A percentile compares a stretch with the other conserved stretches of the same genome.
phyloP scores from a whole-genome alignment of 2,797 vertebrate species.

The Rhyacichthys aspro region DNA sequence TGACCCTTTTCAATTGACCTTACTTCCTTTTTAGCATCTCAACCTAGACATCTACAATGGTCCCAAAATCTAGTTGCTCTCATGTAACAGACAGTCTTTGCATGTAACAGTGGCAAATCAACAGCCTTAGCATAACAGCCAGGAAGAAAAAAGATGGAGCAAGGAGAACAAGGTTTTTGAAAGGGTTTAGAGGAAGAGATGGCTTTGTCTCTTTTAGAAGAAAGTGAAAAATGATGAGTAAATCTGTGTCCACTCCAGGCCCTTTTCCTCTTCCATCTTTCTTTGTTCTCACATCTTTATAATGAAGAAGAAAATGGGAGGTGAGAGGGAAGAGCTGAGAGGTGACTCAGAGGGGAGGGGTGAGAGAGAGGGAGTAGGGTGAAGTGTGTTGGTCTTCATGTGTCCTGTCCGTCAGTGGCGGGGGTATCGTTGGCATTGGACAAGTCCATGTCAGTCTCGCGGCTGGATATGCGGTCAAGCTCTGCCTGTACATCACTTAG shows the following conservation, averaged over 20 bases:
- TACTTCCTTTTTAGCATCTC: conserved; percentile 24
- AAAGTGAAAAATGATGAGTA: conserved; percentile 37
- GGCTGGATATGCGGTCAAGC: conserved; percentile 95
- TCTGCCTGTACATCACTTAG: conserved; percentile 98
- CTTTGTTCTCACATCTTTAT: conserved; percentile 37
- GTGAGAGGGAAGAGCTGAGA: conserved; percentile 40
- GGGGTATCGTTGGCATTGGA: conserved; percentile 81
- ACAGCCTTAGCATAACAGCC: conserved; percentile 56
- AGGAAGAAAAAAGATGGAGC: conserved; percentile 32
- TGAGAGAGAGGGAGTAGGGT: conserved; percentile 21
- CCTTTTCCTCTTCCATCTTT: conserved; percentile 33
- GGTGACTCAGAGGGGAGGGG: conserved; percentile 36
- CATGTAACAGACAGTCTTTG: conserved; percentile 63
- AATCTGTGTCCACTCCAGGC: conserved; percentile 40
- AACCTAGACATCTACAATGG: conserved; percentile 22
- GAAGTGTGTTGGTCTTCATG: conserved; percentile 84
- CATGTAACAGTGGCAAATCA: conserved; percentile 64
- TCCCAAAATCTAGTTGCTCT: conserved; percentile 30
- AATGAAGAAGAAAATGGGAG: conserved; percentile 46
- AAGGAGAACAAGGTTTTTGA: conserved; percentile 15
- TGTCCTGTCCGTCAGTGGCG: conserved; percentile 81
- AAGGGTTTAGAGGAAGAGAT: conserved; percentile 22
- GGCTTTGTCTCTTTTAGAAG: conserved; percentile 47
- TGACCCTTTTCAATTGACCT: conserved; percentile 28
- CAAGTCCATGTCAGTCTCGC: conserved; percentile 86